Conservation (phyloP, 2,888 invertebrate genomes). For the Cheilosia vulpina region DNA sequence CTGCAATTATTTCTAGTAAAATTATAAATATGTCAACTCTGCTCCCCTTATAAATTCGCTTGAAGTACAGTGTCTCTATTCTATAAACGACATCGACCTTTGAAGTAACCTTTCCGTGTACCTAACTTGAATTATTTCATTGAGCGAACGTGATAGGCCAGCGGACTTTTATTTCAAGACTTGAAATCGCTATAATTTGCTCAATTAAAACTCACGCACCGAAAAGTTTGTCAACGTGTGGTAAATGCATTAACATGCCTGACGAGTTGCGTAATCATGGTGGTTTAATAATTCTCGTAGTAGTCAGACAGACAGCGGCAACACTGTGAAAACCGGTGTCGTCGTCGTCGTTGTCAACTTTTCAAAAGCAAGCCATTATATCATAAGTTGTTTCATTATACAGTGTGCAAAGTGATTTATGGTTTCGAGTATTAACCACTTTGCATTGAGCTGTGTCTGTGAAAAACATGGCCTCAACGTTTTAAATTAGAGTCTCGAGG, state of each 20-base stretch:
- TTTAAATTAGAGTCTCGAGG: slow-evolving; percentile 1
- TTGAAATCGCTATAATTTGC: slow-evolving; percentile 28
- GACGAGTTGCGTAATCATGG: slow-evolving; percentile 43
- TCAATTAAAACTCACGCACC: slow-evolving; percentile 50
- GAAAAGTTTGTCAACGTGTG: not conserved
- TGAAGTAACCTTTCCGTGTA: slow-evolving; percentile 38
- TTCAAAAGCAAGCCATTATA: slow-evolving; percentile 18
- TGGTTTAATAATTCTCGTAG: not conserved
- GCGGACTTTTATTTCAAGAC: slow-evolving; percentile 10
- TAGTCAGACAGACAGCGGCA: slow-evolving; percentile 6
- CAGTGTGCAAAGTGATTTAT: slow-evolving; percentile 20
- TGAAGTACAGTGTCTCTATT: not conserved
- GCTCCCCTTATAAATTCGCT: not conserved
- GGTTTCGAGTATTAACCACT: not conserved
- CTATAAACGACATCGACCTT: slow-evolving; percentile 34
- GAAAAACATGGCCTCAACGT: slow-evolving; percentile 13
- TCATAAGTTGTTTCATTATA: slow-evolving; percentile 25
- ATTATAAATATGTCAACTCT: not conserved
- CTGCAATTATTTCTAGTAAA: too few relatives aligned
- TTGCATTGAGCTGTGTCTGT: not conserved
- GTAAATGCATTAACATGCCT: slow-evolving; percentile 33
- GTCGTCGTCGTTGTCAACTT: not conserved
- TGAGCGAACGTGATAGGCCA: slow-evolving; percentile 25
- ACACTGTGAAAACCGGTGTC: slow-evolving; percentile 27
- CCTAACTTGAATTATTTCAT: slow-evolving; percentile 45